A percentile compares a stretch with the other conserved stretches of the same genome.
These are phyloP conservation scores for Psittacus erithacus DNA, from an alignment of 2,113 vertebrate genomes.

Conservation along the genomic window DNA sequence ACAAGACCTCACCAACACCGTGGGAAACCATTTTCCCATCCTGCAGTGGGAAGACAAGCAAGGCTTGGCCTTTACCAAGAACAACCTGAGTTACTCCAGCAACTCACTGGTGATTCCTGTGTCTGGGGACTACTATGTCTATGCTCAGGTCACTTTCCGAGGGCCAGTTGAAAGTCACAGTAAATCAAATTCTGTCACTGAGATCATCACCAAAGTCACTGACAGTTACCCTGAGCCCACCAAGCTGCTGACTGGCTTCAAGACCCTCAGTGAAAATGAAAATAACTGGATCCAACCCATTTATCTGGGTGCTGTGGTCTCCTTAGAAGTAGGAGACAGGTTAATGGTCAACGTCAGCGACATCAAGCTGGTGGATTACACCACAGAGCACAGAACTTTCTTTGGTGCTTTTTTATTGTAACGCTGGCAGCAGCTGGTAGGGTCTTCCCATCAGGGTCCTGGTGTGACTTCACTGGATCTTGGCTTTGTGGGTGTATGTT, in stretches of 20 bases:
- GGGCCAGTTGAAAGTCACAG: neutral
- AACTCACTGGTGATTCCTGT: conserved; percentile 74
- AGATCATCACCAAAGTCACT: conserved; percentile 75
- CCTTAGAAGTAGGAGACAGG: conserved; percentile 73
- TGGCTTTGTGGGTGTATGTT: rapidly evolving
- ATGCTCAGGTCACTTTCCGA: conserved; percentile 80
- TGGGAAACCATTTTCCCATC: conserved; percentile 45
- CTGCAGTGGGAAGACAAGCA: conserved; percentile 77
- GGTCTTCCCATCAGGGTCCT: neutral
- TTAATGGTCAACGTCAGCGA: conserved; percentile 77
- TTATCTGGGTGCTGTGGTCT: conserved; percentile 75
- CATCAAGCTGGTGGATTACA: conserved; percentile 77
- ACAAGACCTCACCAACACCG: neutral
- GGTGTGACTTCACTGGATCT: neutral
- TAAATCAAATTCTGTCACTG: conserved; percentile 37
- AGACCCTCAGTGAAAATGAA: conserved; percentile 66
- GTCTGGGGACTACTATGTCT: conserved; percentile 78
- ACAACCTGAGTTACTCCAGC: conserved; percentile 76
- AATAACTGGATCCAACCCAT: conserved; percentile 73
- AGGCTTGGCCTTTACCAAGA: conserved; percentile 79
- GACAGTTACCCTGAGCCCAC: conserved; percentile 73
- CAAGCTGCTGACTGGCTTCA: conserved; percentile 71
- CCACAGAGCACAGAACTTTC: conserved; percentile 79
- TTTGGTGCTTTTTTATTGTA: conserved; percentile 80
- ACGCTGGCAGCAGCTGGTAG: neutral